Conservation (phyloP, 2,797 vertebrate species). For the Mormyrus proboscirostris region DNA sequence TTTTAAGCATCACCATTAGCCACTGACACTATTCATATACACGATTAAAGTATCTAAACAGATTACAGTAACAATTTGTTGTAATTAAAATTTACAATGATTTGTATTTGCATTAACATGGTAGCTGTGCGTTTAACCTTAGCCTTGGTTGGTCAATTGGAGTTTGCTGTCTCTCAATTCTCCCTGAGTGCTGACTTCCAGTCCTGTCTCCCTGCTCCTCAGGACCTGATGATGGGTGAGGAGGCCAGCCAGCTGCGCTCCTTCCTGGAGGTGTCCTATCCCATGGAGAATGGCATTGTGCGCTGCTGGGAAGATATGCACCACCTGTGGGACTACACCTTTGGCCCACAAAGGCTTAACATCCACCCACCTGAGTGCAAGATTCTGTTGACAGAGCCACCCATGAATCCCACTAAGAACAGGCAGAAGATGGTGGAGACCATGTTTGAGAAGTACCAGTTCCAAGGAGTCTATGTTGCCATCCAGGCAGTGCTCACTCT, state of each 20-base stretch:
- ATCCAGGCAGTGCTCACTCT: constrained; percentile 76
- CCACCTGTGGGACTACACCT: constrained; percentile 74
- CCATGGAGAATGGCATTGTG: constrained; percentile 77
- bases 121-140: neutral
- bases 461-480: constrained; percentile 67
- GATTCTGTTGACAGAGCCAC: constrained; percentile 71
- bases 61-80: neutral
- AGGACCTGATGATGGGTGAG: constrained; percentile 76
- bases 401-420: constrained; percentile 73
- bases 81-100: neutral
- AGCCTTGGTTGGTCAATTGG: neutral
- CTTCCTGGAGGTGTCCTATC: constrained; percentile 71
- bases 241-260: constrained; percentile 72
- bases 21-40: neutral
- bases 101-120: neutral
- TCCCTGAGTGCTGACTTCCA: neutral
- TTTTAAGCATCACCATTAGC: neutral
- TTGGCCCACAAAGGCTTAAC: constrained; percentile 60
- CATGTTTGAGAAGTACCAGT: constrained; percentile 73
- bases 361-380: constrained; percentile 63
- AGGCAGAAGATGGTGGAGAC: constrained; percentile 72
- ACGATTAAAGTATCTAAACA: neutral
- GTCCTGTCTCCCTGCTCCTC: neutral
- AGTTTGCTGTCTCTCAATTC: neutral
- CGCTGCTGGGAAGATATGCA: constrained; percentile 74